phyloP scores from a whole-genome alignment of 2,888 invertebrate species.

The Eupelmus urozonus region DNA sequence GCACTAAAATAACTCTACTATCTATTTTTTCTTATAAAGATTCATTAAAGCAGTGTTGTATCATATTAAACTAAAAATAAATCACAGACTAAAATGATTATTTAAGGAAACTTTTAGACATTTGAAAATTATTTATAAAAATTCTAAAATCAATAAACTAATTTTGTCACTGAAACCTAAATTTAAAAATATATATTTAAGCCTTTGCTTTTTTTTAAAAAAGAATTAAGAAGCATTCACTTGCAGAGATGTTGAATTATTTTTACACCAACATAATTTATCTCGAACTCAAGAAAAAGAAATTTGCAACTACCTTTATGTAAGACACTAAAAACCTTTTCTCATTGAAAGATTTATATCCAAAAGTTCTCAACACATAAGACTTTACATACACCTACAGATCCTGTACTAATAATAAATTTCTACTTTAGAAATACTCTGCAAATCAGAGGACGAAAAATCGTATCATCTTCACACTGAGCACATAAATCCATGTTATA shows the following conservation, averaged over 20 bases:
- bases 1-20: conserved; percentile 43
- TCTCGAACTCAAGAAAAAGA: too few relatives aligned
- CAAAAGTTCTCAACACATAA: neutral
- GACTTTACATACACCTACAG: neutral
- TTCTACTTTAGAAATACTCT: too few relatives aligned
- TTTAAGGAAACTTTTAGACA: neutral
- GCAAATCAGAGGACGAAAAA: neutral
- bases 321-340: too few relatives aligned
- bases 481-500: neutral
- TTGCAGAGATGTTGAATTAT: too few relatives aligned
- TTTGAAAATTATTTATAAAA: neutral
- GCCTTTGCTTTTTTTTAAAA: neutral
- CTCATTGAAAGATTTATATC: neutral
- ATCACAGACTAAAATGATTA: neutral
- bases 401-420: conserved; percentile 9
- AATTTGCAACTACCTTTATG: too few relatives aligned
- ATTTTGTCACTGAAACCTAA: neutral
- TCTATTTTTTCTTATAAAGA: conserved; percentile 37
- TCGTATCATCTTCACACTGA: neutral
- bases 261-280: too few relatives aligned
- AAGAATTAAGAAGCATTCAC: too few relatives aligned
- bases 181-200: neutral
- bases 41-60: neutral
- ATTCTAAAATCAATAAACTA: neutral
- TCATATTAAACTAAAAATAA: neutral